Evolutionary conservation across 2,113 vertebrate genomes (phyloP).

Genomic region (Collichthys lucidus): DNA sequence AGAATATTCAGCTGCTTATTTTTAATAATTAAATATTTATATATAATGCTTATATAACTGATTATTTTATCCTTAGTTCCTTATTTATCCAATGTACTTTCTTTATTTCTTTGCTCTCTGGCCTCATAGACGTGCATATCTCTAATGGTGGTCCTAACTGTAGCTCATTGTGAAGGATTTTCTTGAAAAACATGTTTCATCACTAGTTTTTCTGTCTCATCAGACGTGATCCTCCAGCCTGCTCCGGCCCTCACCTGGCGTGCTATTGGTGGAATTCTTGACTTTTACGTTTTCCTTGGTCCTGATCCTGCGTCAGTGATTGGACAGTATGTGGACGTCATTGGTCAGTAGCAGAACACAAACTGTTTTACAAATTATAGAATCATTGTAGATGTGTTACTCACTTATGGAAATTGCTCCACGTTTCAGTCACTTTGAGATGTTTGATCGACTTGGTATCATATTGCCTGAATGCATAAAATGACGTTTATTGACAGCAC

Average conservation of each 20-base stretch:
- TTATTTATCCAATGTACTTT: not conserved
- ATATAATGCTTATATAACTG: not conserved
- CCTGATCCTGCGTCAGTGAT: slow-evolving; percentile 84
- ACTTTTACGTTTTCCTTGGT: slow-evolving; percentile 91
- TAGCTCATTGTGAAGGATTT: not conserved
- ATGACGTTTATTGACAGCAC: not conserved
- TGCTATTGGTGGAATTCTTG: slow-evolving; percentile 89
- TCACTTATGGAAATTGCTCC: not conserved
- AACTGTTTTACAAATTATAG: too few species aligned
- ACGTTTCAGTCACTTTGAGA: not conserved
- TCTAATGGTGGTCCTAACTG: too few species aligned
- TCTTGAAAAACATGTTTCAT: not conserved
- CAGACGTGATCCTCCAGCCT: slow-evolving; percentile 90
- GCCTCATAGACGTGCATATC: not conserved
- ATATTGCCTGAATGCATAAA: not conserved
- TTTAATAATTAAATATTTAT: not conserved
- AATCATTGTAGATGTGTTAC: not conserved
- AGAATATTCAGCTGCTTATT: not conserved
- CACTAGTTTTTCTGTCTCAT: not conserved
- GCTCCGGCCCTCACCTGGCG: slow-evolving; percentile 90
- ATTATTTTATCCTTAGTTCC: not conserved
- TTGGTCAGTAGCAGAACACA: slow-evolving; percentile 81
- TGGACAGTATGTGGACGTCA: slow-evolving; percentile 88
- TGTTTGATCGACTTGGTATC: not conserved
- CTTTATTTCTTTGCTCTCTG: not conserved